Percentiles rank a stretch among this genome's conserved stretches.
Conservation (phyloP, 2,113 vertebrate species). For the Recurvirostra avosetta region DNA sequence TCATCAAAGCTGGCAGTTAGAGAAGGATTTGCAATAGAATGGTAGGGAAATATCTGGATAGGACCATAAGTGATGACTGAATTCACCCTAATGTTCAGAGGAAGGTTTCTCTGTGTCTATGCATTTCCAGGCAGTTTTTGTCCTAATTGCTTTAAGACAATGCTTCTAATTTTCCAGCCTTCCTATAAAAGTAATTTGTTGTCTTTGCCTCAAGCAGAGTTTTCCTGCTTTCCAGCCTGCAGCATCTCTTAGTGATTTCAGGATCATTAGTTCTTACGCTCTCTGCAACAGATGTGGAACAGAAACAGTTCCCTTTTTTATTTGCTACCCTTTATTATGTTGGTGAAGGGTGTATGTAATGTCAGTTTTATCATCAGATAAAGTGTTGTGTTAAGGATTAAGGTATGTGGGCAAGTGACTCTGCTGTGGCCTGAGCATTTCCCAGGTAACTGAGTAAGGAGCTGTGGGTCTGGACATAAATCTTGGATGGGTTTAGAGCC, state of each 20-base stretch:
- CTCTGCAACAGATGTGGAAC: fast-evolving
- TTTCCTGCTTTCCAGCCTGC: background rate
- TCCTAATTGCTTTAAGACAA: background rate
- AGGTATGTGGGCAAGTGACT: too few relatives aligned
- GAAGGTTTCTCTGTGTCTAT: background rate
- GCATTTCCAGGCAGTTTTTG: background rate
- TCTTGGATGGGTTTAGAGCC: background rate
- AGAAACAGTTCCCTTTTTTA: background rate
- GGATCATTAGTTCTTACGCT: background rate
- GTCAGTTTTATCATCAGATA: background rate
- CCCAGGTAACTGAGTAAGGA: background rate
- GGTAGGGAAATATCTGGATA: background rate
- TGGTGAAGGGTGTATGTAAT: background rate
- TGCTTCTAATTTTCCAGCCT: background rate
- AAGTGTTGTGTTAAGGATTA: background rate
- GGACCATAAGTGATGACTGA: background rate
- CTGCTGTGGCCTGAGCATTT: background rate
- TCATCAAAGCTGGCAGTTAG: background rate
- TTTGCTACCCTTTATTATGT: background rate
- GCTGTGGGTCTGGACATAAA: background rate
- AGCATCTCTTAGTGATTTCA: background rate
- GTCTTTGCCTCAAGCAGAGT: background rate
- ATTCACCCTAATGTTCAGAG: background rate
- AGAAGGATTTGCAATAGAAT: background rate
- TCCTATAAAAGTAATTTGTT: background rate